These are phyloP conservation scores for Spodoptera litura DNA, from an alignment of 1,140 invertebrate species.

Conservation along the genomic window DNA sequence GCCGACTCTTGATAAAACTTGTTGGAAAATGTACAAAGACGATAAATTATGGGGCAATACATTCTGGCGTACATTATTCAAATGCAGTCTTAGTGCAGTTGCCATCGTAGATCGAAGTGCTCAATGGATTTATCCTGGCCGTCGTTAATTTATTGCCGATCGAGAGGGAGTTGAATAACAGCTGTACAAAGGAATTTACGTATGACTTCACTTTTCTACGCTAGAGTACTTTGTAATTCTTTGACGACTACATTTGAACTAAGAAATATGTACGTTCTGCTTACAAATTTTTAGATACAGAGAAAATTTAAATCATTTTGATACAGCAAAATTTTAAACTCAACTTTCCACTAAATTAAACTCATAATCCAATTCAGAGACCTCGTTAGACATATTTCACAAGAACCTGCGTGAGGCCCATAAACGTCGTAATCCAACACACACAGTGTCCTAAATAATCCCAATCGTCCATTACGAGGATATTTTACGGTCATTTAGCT, in stretches of 20 bases:
- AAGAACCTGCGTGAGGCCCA: conserved; percentile 14
- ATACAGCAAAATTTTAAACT: too few species aligned
- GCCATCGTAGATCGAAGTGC: conserved; percentile 68
- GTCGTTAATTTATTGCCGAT: conserved; percentile 74
- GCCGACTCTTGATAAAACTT: conserved; percentile 34
- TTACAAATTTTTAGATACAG: neutral
- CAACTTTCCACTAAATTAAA: neutral
- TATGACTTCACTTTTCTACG: conserved; percentile 47
- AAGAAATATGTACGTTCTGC: neutral
- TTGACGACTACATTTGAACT: neutral
- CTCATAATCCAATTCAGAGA: conserved; percentile 9
- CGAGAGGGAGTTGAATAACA: conserved; percentile 71
- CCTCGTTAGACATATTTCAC: conserved; percentile 14
- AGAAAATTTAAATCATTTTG: too few species aligned
- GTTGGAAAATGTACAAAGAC: conserved; percentile 39
- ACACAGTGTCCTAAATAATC: conserved; percentile 33
- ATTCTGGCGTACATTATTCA: conserved; percentile 60
- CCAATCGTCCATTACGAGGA: conserved; percentile 24
- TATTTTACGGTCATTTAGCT: conserved; percentile 33
- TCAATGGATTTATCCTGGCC: conserved; percentile 73
- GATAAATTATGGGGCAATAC: conserved; percentile 64
- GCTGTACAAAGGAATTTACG: conserved; percentile 62
- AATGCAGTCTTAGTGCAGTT: conserved; percentile 68
- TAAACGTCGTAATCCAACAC: conserved; percentile 29
- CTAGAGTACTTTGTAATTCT: conserved; percentile 37